phyloP scores from a whole-genome alignment of 2,113 vertebrate species.

The Spilogale gracilis region DNA sequence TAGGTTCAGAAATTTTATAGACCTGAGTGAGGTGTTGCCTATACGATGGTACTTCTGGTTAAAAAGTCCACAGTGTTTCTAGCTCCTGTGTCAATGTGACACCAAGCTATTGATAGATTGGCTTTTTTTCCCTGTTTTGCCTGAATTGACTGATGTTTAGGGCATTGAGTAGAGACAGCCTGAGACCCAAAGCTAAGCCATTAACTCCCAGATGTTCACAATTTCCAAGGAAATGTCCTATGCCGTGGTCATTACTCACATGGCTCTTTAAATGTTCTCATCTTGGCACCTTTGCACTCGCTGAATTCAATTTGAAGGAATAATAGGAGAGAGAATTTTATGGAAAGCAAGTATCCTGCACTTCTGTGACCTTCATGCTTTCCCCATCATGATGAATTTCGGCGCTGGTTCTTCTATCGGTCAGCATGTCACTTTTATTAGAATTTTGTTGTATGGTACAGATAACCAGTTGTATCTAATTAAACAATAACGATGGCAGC shows the following conservation, averaged over 20 bases:
- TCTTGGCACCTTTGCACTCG: slow-evolving; percentile 68
- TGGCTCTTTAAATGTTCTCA: slow-evolving; percentile 63
- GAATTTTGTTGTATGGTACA: slow-evolving; percentile 62
- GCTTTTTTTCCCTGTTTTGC: not conserved
- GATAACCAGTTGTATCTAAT: slow-evolving; percentile 57
- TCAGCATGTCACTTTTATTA: not conserved
- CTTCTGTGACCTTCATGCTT: slow-evolving; percentile 60
- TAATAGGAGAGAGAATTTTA: slow-evolving; percentile 30
- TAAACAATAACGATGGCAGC: slow-evolving; percentile 71
- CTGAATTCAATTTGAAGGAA: slow-evolving; percentile 74
- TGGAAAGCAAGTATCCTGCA: slow-evolving; percentile 42
- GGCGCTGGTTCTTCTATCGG: not conserved
- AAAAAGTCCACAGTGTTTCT: not conserved
- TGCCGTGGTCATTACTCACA: slow-evolving; percentile 68
- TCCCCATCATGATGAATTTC: slow-evolving; percentile 51
- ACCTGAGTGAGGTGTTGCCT: not conserved
- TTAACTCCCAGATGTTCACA: slow-evolving; percentile 73
- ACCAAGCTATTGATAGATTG: not conserved
- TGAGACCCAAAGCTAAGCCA: slow-evolving; percentile 61
- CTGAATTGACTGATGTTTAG: slow-evolving; percentile 51
- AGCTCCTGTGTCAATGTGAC: not conserved
- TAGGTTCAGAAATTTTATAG: not conserved
- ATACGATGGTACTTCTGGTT: not conserved
- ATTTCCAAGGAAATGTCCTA: slow-evolving; percentile 73
- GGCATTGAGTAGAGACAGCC: slow-evolving; percentile 39